These are phyloP conservation scores for Temnothorax ravouxi DNA, from an alignment of 2,888 invertebrate species.

Conservation along the genomic window DNA sequence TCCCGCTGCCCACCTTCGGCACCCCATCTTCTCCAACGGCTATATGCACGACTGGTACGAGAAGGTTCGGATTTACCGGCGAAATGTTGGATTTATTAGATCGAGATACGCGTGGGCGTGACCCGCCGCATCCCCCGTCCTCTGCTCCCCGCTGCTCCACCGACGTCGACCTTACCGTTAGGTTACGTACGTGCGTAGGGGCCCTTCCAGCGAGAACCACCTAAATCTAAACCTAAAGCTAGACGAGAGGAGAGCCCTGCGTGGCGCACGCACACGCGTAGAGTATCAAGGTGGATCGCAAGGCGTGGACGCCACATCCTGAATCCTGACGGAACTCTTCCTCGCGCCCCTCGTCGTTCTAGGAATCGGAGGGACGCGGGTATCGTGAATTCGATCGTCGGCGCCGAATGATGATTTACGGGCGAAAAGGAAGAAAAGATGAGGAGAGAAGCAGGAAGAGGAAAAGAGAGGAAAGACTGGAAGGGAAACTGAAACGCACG, in stretches of 20 bases:
- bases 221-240: conserved; percentile 63
- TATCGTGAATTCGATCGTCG: conserved; percentile 81
- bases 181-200: conserved; percentile 72
- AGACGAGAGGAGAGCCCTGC: conserved; percentile 57
- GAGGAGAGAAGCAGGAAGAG: neutral
- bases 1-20: conserved; percentile 28
- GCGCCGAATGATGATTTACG: conserved; percentile 79
- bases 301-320: conserved; percentile 56
- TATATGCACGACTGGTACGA: conserved; percentile 68
- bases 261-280: conserved; percentile 63
- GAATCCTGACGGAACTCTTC: conserved; percentile 68
- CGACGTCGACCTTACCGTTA: conserved; percentile 73
- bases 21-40: conserved; percentile 40
- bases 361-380: conserved; percentile 77
- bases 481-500: conserved; percentile 45
- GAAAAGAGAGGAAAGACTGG: conserved; percentile 15
- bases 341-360: conserved; percentile 73
- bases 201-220: conserved; percentile 58
- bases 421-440: conserved; percentile 46
- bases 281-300: conserved; percentile 56
- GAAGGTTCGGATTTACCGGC: conserved; percentile 82
- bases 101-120: conserved; percentile 86
- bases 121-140: conserved; percentile 75
- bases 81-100: conserved; percentile 86
- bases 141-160: conserved; percentile 24